Base-by-base conservation (phyloP, 30 jellyfish, hydroid and myxozoan species). In the Aurelia sp. region DNA sequence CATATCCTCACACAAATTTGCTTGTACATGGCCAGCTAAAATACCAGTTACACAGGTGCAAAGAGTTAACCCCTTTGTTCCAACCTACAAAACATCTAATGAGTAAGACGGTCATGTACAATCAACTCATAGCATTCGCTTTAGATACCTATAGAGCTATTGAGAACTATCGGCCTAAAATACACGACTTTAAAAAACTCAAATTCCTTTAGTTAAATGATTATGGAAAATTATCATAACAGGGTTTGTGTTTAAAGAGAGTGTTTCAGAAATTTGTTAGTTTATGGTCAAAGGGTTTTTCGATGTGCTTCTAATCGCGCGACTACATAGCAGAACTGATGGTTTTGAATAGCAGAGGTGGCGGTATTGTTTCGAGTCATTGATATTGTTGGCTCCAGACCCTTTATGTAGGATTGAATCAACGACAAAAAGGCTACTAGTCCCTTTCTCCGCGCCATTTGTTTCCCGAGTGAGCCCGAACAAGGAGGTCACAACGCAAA, bases 371-470 rank as follows among this genome's bases (percentile, higher is more conserved):
- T 35, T 17, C 48, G 27, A 22, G 15, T 64, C 77, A 78, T 64
- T 62, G 73, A 47, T 44, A 60, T 51, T 20, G 70, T 47, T 78
- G 71, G 79, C 65, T 51, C 89, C 89, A 78, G 89, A 37, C 89
- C 89, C 63, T 69, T 41, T 41, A 40, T 63, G 77, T 71, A 17
- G 23, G 22, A 78, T 64, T 76, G 77, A 78, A 78, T 37, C 51
- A 65, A 33, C 19, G 57, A 6, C 57, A 47, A 44, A 41, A 11
- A 13, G 53, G 62, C 47, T 50, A 44, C 30, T 6, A 18, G 40
- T 68, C 55, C 53, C 85, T 50, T 52, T 74, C 73, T 55, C 33
- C 21, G 55, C 15, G 15, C 55, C 55, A 44, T 44, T 44, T 44
- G 55, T 44, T 41, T 44, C 55, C 9, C 10, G 55, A 44, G 55